These are phyloP conservation scores for Phortica magna DNA, from an alignment of 2,888 invertebrate genomes.

Conservation along the genomic window DNA sequence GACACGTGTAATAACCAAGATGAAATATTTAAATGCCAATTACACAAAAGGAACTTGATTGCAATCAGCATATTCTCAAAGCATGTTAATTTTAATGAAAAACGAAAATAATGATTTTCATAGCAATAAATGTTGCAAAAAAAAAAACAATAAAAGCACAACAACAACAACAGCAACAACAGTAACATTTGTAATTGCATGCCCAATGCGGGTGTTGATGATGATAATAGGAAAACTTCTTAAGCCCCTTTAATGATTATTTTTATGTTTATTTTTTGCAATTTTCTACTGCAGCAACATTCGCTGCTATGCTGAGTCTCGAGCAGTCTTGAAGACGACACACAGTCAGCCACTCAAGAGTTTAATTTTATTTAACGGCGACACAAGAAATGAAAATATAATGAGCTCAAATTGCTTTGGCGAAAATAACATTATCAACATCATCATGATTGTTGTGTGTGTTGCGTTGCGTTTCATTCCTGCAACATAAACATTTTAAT, in stretches of 20 bases:
- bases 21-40: slow-evolving; percentile 17
- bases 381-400: slow-evolving; percentile 30
- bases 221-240: slow-evolving; percentile 28
- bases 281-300: slow-evolving; percentile 3
- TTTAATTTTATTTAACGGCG: slow-evolving; percentile 31
- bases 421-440: slow-evolving; percentile 22
- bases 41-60: not conserved
- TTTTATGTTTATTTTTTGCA: slow-evolving; percentile 21
- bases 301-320: too few species aligned
- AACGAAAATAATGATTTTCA: slow-evolving; percentile 5
- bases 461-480: not conserved
- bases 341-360: not conserved
- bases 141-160: not conserved
- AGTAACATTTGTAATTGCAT: slow-evolving; percentile 28
- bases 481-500: slow-evolving; percentile 29
- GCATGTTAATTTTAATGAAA: slow-evolving; percentile 27
- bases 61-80: slow-evolving; percentile 14
- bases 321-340: not conserved
- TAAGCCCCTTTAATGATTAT: slow-evolving; percentile 23
- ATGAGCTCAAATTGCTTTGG: slow-evolving; percentile 27
- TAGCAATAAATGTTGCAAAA: not conserved
- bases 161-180: not conserved
- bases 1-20: not conserved
- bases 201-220: slow-evolving; percentile 12
- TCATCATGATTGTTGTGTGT: not conserved